phyloP scores from a whole-genome alignment of 2,113 vertebrate species.

The Hydrochoerus hydrochaeris region DNA sequence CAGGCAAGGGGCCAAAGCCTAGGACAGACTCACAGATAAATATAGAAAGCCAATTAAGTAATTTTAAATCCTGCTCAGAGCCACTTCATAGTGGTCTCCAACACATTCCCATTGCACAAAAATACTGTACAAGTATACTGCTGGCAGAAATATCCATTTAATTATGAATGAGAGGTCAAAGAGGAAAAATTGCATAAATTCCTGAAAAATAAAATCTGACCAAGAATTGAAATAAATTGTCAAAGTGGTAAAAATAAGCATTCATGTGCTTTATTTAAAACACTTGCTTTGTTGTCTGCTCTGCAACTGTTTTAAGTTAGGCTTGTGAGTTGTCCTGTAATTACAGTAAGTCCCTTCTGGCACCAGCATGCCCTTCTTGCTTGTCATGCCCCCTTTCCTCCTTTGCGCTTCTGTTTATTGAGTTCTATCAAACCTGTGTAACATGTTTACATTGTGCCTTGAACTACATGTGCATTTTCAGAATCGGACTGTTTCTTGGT shows the following conservation, averaged over 20 bases:
- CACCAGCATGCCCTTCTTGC: not conserved
- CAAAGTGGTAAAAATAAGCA: not conserved
- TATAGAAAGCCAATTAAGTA: too few species aligned
- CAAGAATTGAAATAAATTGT: not conserved
- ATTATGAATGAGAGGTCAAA: not conserved
- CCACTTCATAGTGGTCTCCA: too few species aligned
- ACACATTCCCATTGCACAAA: not conserved
- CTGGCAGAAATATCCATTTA: not conserved
- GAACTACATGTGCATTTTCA: too few species aligned
- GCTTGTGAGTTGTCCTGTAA: not conserved
- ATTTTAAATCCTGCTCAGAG: too few species aligned
- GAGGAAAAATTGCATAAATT: not conserved
- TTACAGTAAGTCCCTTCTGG: not conserved
- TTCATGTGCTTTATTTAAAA: not conserved
- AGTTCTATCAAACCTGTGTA: not conserved
- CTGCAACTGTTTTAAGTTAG: not conserved
- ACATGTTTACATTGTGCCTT: too few species aligned
- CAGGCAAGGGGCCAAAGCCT: too few species aligned
- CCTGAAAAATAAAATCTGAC: not conserved
- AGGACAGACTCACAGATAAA: too few species aligned
- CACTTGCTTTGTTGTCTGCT: not conserved
- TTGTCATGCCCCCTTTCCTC: not conserved
- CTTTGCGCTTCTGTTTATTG: not conserved
- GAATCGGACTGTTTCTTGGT: not conserved
- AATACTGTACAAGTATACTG: not conserved